phyloP scores from a whole-genome alignment of 2,888 invertebrate species.

The Tipula lateralis region DNA sequence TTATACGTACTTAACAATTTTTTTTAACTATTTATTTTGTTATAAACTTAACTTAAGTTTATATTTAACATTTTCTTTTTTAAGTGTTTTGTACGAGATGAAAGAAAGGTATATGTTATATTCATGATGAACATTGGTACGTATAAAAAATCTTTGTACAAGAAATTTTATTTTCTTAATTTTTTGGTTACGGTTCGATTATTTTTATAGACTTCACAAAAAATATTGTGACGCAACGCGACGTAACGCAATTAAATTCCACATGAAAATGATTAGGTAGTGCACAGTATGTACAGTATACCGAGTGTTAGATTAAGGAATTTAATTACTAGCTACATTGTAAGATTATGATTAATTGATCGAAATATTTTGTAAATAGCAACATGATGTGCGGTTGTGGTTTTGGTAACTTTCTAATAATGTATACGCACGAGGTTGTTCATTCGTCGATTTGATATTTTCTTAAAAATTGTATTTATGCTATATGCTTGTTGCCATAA shows the following conservation, averaged over 20 bases:
- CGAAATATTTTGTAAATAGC: not conserved
- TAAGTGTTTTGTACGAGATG: not conserved
- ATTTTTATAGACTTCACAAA: not conserved
- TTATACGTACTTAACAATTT: not conserved
- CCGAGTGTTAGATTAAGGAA: not conserved
- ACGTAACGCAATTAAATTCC: not conserved
- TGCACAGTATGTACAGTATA: not conserved
- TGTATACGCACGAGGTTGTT: not conserved
- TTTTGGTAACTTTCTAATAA: not conserved
- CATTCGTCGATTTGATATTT: not conserved
- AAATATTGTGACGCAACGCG: constrained; percentile 1
- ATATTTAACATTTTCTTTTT: not conserved
- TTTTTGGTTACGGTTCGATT: not conserved
- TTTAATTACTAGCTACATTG: not conserved
- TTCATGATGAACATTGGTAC: not conserved
- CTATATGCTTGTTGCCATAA: not conserved
- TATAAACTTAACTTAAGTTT: not conserved
- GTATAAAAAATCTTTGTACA: not conserved
- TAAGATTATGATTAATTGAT: not conserved
- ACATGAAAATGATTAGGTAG: not conserved
- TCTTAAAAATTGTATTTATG: not conserved
- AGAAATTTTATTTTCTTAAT: not conserved
- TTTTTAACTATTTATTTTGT: not conserved
- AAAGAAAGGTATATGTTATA: not conserved
- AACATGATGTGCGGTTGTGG: not conserved